Base-by-base conservation (phyloP, 2,888 invertebrate species). In the Polydrusus cervinus region DNA sequence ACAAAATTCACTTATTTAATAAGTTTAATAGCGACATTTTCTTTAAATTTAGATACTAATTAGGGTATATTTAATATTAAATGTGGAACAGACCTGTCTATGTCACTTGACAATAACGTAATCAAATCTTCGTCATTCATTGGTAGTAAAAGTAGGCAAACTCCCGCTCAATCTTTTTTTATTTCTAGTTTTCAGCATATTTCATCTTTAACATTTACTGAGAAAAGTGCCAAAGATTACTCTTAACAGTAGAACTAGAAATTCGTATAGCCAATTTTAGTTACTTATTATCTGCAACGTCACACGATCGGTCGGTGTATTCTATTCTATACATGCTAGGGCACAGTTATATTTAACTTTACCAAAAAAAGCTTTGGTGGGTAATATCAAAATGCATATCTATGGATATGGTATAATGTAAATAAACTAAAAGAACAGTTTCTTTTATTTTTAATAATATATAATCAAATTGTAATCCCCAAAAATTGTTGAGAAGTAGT, bases 211-310 rank as follows among this genome's bases (percentile, higher is more conserved):
- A 71, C 55, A 57, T 57, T 71, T 47, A 55, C 55, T 62, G 34
- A 62, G 38, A 72, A 43, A 74, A 66, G 74, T 74, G 74, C 74
- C 74, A 74, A 74, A 74, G 74, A 74, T 74, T 74, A 74, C 34
- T 3, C 18, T 65, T 65, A 74, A 67, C 61, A 8, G 45, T 69
- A 74, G 68, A 53, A 55, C 62, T 74, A 74, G 62, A 65, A 53
- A 64, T 45, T 71, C 49, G 25, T 70, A 16, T 62, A 70, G 61
- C 53, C 51, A 66, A 20, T 66, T 60, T 53, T 51, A 53, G 40
- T 66, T 66, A 66, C 20, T 66, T 51, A 65, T 51, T 49, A 34
- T 51, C 51, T 53, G 51, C 34, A n/a, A 49, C 10, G 14, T 55
- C 7, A 55, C 13, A 8, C 13, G 7, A 16, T 16, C 47, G 7